phyloP scores from a whole-genome alignment of 2,113 vertebrate genomes.

The Rhineura floridana region DNA sequence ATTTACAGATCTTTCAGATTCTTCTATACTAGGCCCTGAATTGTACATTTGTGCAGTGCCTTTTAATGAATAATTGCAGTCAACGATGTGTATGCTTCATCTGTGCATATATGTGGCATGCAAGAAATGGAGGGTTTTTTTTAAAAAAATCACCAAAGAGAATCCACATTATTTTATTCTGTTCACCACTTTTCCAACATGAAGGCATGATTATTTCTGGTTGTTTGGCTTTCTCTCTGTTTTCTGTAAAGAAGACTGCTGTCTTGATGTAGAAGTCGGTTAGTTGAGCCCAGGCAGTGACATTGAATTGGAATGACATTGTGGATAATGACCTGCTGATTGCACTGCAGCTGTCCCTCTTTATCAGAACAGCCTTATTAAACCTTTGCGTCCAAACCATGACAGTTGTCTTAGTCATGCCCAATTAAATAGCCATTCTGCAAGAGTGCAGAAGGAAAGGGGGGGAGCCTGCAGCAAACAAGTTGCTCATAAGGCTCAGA shows the following conservation, averaged over 20 bases:
- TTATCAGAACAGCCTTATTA: constrained; percentile 19
- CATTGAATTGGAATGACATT: constrained; percentile 53
- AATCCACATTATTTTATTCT: not conserved
- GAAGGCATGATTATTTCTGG: not conserved
- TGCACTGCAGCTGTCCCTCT: constrained; percentile 23
- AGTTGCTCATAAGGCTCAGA: not conserved
- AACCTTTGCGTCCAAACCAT: constrained; percentile 33
- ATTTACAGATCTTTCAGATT: not conserved
- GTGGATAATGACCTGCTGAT: constrained; percentile 60
- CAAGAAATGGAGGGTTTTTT: not conserved
- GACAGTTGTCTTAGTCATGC: constrained; percentile 41
- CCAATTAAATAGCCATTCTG: constrained; percentile 29
- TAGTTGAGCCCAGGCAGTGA: constrained; percentile 30
- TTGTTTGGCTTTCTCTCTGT: constrained; percentile 5
- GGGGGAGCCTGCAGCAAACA: not conserved
- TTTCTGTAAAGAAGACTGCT: not conserved
- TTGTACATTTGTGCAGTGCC: not conserved
- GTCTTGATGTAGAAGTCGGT: constrained; percentile 23
- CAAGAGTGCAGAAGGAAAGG: constrained; percentile 11
- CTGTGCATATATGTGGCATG: not conserved
- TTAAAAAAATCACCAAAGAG: too few relatives aligned
- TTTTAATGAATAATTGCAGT: not conserved
- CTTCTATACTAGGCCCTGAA: not conserved
- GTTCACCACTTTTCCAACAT: not conserved
- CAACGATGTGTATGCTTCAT: not conserved